Evolutionary conservation across 2,797 vertebrate genomes (phyloP).

Genomic region (Pseudomugil gertrudae): DNA sequence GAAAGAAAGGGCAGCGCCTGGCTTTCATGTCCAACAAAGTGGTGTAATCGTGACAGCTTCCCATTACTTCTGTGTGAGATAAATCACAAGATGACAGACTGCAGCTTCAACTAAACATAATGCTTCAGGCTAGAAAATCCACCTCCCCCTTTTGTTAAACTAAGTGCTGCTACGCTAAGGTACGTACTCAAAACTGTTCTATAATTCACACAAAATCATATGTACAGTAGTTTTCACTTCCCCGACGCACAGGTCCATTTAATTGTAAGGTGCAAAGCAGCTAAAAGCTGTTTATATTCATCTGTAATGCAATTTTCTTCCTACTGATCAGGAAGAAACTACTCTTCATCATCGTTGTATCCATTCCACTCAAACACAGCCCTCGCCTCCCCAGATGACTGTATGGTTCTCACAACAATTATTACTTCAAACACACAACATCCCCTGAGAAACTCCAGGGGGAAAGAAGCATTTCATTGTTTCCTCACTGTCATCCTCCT

Average conservation of each 20-base stretch:
- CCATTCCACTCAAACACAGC: slow-evolving; percentile 54
- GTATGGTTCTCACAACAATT: slow-evolving; percentile 69
- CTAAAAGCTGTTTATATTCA: slow-evolving; percentile 8
- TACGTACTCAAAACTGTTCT: slow-evolving; percentile 1
- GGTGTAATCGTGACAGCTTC: slow-evolving; percentile 72
- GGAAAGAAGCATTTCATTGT: slow-evolving; percentile 73
- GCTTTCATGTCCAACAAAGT: slow-evolving; percentile 74
- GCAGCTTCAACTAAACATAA: slow-evolving; percentile 79
- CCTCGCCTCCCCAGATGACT: slow-evolving; percentile 58
- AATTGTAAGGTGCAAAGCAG: slow-evolving; percentile 8
- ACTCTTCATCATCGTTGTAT: slow-evolving; percentile 29
- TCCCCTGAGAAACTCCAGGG: slow-evolving; percentile 63
- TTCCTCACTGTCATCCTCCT: slow-evolving; percentile 62
- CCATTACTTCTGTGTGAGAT: slow-evolving; percentile 75
- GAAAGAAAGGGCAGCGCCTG: slow-evolving; percentile 16
- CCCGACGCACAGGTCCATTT: slow-evolving; percentile 1
- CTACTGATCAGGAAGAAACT: slow-evolving; percentile 14
- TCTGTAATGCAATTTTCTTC: neutral
- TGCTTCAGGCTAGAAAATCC: slow-evolving; percentile 59
- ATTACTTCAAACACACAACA: slow-evolving; percentile 73
- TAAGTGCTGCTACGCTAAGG: slow-evolving; percentile 13
- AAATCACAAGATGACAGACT: slow-evolving; percentile 80
- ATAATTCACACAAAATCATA: slow-evolving; percentile 7
- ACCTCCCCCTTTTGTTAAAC: slow-evolving; percentile 37
- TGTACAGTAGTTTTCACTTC: slow-evolving; percentile 4